Evolutionary conservation across 1,140 invertebrate species (phyloP), one percentile per base, ranked within the genome.

Genomic region (Bombyx mori): DNA sequence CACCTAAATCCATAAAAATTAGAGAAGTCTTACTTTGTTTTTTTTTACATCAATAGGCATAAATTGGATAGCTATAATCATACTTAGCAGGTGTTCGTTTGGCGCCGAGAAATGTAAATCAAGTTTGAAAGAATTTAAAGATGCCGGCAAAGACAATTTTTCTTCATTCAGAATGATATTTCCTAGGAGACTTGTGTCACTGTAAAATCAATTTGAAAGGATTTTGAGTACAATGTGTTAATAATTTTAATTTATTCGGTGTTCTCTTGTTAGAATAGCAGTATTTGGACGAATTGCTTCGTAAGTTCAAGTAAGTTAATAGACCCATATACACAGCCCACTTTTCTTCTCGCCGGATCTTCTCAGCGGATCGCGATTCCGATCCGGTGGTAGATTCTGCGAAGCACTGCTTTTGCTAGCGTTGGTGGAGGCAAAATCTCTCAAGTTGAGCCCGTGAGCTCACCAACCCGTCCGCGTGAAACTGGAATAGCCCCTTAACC

Each of bases 81-180:
- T 72, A 83, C 82, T 74, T 42, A 86, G 64, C 48, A 83, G 69
- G 57, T 70, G 47, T 43, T 65, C 54, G 60, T 79, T 83, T 7
- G 72, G 73, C 42, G 68, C 58, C 45, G 71, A 61, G 56, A 81
- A 68, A 44, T 57, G 54, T 43, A 74, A 69, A 61, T 49, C 61
- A 26, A 46, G 42, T 49, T 58, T 59, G 3, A 56, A 52, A 50
- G 7, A 53, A 45, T 58, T 50, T 8, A n/a, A 9, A 9, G 53
- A 57, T 44, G 56, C 22, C 42, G 26, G 46, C 18, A 12, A 52
- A 53, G n/a, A 35, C 49, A 56, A 8, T 49, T n/a, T n/a, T 43
- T 44, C 46, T 56, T 50, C 5, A 7, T 47, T 46, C 6, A 49
- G 12, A 7, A 48, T n/a, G 22, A 26, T 56, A 22, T 42, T 9